Evolutionary conservation across 2,113 vertebrate genomes (phyloP), one percentile per base, ranked within the genome.

Genomic region (Nipponia nippon): DNA sequence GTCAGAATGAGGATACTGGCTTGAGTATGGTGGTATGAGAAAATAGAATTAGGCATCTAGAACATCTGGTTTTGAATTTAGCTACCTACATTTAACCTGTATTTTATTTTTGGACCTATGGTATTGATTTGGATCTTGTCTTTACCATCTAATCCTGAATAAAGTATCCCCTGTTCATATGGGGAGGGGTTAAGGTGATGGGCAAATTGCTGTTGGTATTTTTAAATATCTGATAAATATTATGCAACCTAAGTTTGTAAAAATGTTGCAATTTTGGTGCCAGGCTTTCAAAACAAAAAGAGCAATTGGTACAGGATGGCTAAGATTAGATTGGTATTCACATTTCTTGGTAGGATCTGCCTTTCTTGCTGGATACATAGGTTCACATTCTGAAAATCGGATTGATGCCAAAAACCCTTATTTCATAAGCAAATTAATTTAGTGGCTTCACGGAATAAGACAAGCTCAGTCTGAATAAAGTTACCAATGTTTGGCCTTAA

Each of bases 181-280:
- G 3, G 2, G 73, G 26, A 1, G 1, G 1, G 0, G 14, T 26
- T 75, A 53, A 61, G 32, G 34, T 42, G 29, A 21, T 13, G 22
- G 27, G 7, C 9, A 76, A 83, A 56, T 5, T 85, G 23, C 16
- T 72, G 30, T 9, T 94, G 19, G 36, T 50, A 87, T 69, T 73
- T 94, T 79, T 19, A 50, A 65, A 46, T 10, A 55, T 22, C 5
- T 13, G 19, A 70, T 46, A 79, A 89, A 67, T 56, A 79, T 40
- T 77, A 36, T 40, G 13, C 13, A 82, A 25, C 32, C 6, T 82
- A 38, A 61, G 23, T 65, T 50, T 77, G 25, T 46, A 36, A 62
- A 93, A 56, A 71, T 29, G 10, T 15, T 70, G 16, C 15, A 9
- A 5, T 65, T 71, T 79, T 69, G 29, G 12, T 76, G 22, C 22